phyloP scores from a whole-genome alignment of 2,888 invertebrate genomes.

The Conistra vaccinii region DNA sequence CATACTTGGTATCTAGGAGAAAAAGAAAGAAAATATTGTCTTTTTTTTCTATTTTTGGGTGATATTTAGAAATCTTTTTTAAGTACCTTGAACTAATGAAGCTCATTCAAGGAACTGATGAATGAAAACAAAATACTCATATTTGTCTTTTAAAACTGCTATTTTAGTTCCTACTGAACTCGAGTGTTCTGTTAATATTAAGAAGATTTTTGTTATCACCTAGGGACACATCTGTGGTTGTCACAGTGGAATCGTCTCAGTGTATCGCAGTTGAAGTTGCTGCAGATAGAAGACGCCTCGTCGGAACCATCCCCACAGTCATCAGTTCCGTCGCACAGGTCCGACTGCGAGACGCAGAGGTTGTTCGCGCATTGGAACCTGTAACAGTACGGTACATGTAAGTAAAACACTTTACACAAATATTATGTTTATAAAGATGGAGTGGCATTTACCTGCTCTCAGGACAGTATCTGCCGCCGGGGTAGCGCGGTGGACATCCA shows the following conservation, averaged over 20 bases:
- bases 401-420: neutral
- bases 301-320: constrained; percentile 98
- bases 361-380: constrained; percentile 98
- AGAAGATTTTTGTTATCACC: constrained; percentile 79
- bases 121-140: neutral
- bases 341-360: constrained; percentile 96
- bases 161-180: neutral
- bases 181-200: neutral
- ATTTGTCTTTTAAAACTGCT: neutral
- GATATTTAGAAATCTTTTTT: neutral
- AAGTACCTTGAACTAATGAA: neutral
- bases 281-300: constrained; percentile 95
- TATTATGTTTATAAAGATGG: neutral
- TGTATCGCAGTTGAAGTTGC: constrained; percentile 96
- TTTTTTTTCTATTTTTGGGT: neutral
- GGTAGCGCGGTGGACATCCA: constrained; percentile 96
- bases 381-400: neutral
- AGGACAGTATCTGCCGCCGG: constrained; percentile 97
- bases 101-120: neutral
- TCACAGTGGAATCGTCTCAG: constrained; percentile 96
- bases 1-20: constrained; percentile 94
- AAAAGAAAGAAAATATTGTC: neutral
- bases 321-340: constrained; percentile 97
- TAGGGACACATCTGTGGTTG: constrained; percentile 96
- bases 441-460: constrained; percentile 90